Base-by-base conservation (phyloP, 2,888 invertebrate species). In the Scaptomyza polygonia region DNA sequence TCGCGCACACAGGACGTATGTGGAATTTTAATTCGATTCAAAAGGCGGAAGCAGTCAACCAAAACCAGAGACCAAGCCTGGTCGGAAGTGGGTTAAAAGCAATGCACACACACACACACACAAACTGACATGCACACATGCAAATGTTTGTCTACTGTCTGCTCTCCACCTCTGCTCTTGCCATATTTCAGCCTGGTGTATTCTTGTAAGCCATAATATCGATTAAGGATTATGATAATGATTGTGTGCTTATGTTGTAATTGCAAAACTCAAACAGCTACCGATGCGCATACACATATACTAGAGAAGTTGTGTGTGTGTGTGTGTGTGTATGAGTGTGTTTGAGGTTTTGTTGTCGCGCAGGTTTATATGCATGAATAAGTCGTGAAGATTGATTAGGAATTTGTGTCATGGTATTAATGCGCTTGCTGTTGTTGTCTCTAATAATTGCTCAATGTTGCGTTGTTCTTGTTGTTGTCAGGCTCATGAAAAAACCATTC, bases 211-310 rank as follows among this genome's bases (percentile, higher is more conserved):
- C 81, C 82, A 81, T 82, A 81, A 88, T 90, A 90, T 90, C 90
- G 90, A 90, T 90, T 90, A 88, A 88, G 89, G 90, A 90, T 90
- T 90, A 90, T 89, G 88, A 89, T 89, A 90, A 90, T 90, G 89
- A 90, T 88, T 89, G 89, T 90, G 86, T 89, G 90, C 90, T 90
- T 89, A 89, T 87, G 83, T 79, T 87, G 90, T 89, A 90, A 90
- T 89, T 88, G 86, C 88, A 76, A 84, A 84, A 87, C 79, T 81
- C 79, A 81, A 77, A 81, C 76, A 77, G 75, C 57, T 66, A 69
- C 67, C 68, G 57, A 58, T 53, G 65, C 65, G 61, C 42, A 58
- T 59, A 64, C 43, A 55, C 18, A 32, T 32, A 56, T 5, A 40
- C 52, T 43, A 39, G 45, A 43, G 55, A 70, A 57, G 70, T 71